Evolutionary conservation across 1,140 invertebrate genomes (phyloP).

Genomic region (Trichonephila clavata): DNA sequence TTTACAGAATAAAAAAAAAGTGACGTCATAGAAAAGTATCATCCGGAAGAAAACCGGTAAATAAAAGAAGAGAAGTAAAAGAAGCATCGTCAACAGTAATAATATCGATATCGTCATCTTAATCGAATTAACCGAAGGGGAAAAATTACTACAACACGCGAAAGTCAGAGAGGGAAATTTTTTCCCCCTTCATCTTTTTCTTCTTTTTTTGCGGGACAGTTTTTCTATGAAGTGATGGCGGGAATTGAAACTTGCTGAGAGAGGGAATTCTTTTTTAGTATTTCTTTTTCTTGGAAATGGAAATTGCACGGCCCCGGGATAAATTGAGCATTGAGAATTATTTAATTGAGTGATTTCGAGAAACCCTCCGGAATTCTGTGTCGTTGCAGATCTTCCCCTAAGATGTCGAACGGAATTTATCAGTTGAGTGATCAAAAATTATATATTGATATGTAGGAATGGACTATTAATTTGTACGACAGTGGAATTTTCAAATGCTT

Average conservation of each 20-base stretch:
- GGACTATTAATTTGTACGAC: not conserved
- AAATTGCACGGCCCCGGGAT: slow-evolving; percentile 47
- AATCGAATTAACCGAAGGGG: slow-evolving; percentile 73
- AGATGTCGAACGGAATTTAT: slow-evolving; percentile 37
- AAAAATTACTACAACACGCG: slow-evolving; percentile 63
- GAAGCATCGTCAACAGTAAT: slow-evolving; percentile 66
- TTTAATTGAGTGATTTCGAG: slow-evolving; percentile 57
- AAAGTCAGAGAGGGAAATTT: not conserved
- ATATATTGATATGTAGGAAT: not conserved
- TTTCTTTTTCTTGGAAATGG: slow-evolving; percentile 31
- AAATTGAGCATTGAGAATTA: slow-evolving; percentile 71
- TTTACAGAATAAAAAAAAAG: slow-evolving; percentile 20
- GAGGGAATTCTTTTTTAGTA: slow-evolving; percentile 33
- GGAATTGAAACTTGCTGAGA: slow-evolving; percentile 44
- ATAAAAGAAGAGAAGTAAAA: slow-evolving; percentile 45
- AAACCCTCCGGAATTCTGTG: slow-evolving; percentile 1
- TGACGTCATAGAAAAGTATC: not conserved
- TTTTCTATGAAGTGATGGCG: not conserved
- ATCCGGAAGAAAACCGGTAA: slow-evolving; percentile 40
- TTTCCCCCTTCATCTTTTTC: not conserved
- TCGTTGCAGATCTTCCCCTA: not conserved
- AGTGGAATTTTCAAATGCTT: not conserved
- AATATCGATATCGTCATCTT: slow-evolving; percentile 75
- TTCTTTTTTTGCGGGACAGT: not conserved
- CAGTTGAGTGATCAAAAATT: not conserved